Conservation (phyloP, 2,888 invertebrate genomes). For the Aphidius colemani region DNA sequence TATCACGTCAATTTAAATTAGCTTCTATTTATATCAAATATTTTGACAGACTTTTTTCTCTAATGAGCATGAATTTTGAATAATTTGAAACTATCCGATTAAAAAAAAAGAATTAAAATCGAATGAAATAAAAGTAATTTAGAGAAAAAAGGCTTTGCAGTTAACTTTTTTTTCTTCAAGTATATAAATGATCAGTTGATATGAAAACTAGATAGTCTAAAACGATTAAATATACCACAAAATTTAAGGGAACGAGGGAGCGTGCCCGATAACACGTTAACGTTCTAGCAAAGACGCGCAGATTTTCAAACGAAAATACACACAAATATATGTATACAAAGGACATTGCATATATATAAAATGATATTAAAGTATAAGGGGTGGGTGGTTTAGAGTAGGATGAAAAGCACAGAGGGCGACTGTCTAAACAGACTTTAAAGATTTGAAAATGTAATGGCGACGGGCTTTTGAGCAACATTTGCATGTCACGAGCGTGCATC, state of each 20-base stretch:
- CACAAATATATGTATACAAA: background rate
- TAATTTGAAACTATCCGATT: background rate
- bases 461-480: constrained; percentile 59
- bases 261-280: constrained; percentile 27
- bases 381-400: constrained; percentile 31
- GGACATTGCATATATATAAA: constrained; percentile 20
- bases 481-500: constrained; percentile 60
- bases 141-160: background rate
- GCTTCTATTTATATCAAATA: too few relatives aligned
- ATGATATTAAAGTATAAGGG: constrained; percentile 3
- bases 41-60: too few relatives aligned
- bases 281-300: constrained; percentile 8
- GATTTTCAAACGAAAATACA: constrained; percentile 21
- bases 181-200: background rate
- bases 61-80: too few relatives aligned
- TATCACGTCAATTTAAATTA: too few relatives aligned
- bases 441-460: constrained; percentile 61
- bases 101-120: background rate
- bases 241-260: constrained; percentile 23
- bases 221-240: background rate
- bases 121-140: background rate
- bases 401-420: constrained; percentile 42
- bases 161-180: background rate
- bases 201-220: background rate
- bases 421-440: constrained; percentile 61